These are phyloP conservation scores for Onthophagus taurus DNA, from an alignment of 1,140 invertebrate species.

Conservation along the genomic window DNA sequence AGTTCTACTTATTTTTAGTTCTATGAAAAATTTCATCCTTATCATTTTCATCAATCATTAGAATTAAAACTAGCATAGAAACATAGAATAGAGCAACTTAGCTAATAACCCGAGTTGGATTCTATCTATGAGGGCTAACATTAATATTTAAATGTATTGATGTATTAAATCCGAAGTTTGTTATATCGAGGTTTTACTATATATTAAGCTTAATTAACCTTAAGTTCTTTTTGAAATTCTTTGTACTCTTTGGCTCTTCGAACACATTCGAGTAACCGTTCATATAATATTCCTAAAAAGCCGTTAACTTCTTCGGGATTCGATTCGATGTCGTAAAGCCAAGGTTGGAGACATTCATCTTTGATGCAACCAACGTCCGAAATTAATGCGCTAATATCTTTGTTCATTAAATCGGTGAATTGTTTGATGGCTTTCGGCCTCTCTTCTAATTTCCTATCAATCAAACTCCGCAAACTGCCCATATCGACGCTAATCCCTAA, in stretches of 20 bases:
- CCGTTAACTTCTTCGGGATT: constrained; percentile 51
- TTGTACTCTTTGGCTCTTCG: constrained; percentile 57
- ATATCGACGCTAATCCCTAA: constrained; percentile 39
- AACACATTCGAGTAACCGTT: constrained; percentile 50
- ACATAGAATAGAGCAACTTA: background rate
- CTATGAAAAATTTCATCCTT: too few relatives aligned
- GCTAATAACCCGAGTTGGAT: too few relatives aligned
- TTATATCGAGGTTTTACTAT: too few relatives aligned
- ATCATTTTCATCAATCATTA: too few relatives aligned
- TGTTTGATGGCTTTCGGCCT: constrained; percentile 43
- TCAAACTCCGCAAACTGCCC: constrained; percentile 40
- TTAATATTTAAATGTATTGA: background rate
- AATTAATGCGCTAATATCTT: constrained; percentile 54
- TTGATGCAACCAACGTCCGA: constrained; percentile 56
- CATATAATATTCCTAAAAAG: constrained; percentile 50
- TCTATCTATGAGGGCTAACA: too few relatives aligned
- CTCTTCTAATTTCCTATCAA: constrained; percentile 46
- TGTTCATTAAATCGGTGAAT: constrained; percentile 50
- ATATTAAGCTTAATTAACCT: too few relatives aligned
- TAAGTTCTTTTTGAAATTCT: constrained; percentile 60
- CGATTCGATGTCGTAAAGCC: constrained; percentile 62
- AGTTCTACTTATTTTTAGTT: too few relatives aligned
- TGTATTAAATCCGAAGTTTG: background rate
- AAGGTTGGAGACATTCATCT: constrained; percentile 56
- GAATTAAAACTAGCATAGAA: background rate